Evolutionary conservation across 2,113 vertebrate species (phyloP), one percentile per base, ranked within the genome.

Genomic region (Ahaetulla prasina): DNA sequence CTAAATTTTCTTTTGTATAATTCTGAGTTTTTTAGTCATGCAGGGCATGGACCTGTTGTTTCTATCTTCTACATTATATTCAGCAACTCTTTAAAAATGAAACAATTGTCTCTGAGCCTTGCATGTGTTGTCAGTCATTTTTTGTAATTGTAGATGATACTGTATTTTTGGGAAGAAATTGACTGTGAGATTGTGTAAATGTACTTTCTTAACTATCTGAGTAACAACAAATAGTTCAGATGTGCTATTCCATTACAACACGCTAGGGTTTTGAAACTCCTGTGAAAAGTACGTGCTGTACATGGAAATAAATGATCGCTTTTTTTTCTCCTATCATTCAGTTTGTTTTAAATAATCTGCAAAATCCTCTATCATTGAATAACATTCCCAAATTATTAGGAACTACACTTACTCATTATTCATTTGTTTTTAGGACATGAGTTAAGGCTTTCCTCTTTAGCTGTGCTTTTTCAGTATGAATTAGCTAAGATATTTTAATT

Each of bases 201-300:
- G 35, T 95, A 30, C 47, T 68, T 96, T 95, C 94, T 93, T 96
- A 89, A 95, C 87, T 49, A 87, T 95, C 63, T 95, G 92, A 95
- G 92, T 95, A 95, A 93, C 54, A 0, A 49, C 60, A 94, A 45
- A 89, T 93, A 49, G 35, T 89, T 60, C 84, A 85, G 92, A 91
- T 20, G 53, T 92, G 11, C 20, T 95, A 89, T 94, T 63, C 57
- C 87, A 52, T 96, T 94, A 87, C 63, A 94, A 50, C 93, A 89
- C 63, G 25, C 87, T 23, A 45, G 52, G 20, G 25, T 96, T 96
- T 95, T 96, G 93, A 96, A 95, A 86, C 74, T n/a, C 43, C 43
- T 23, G 18, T 60, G 12, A 14, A 22, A 23, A 86, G 74, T 60
- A 86, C n/a, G 9, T 94, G 47, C 35, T 88, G 90, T 55, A 18